These are phyloP conservation scores for Pelodiscus sinensis DNA, from an alignment of 2,113 vertebrate genomes.

Conservation along the genomic window DNA sequence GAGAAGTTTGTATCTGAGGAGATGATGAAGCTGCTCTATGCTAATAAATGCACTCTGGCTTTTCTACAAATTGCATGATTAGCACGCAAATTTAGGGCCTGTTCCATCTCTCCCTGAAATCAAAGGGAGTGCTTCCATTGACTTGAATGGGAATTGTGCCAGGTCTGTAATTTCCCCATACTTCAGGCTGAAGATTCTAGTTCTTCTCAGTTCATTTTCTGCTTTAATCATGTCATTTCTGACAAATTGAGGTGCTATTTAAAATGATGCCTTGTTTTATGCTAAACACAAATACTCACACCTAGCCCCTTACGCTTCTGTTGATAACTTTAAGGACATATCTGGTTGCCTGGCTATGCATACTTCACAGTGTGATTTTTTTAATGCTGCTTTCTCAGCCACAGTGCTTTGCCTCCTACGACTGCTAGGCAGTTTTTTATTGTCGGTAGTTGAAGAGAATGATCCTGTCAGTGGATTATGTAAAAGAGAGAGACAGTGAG, in stretches of 20 bases:
- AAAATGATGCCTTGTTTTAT: not conserved
- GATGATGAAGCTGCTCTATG: fast-evolving
- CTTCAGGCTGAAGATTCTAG: not conserved
- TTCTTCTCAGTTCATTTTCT: conserved; percentile 31
- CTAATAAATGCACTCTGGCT: fast-evolving
- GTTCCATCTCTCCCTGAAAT: not conserved
- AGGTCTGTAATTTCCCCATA: not conserved
- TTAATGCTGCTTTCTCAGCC: not conserved
- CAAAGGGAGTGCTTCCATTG: not conserved
- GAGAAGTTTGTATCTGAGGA: conserved; percentile 1
- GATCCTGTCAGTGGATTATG: conserved; percentile 61
- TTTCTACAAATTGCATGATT: not conserved
- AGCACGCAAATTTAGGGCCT: not conserved
- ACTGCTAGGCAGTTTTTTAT: conserved; percentile 64
- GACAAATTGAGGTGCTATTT: not conserved
- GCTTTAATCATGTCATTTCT: not conserved
- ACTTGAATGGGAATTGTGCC: not conserved
- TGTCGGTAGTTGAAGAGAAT: conserved; percentile 57
- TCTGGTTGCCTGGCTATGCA: not conserved
- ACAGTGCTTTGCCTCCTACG: conserved; percentile 56
- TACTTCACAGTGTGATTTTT: not conserved
- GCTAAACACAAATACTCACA: not conserved
- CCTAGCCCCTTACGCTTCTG: fast-evolving
- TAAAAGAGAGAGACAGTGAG: conserved; percentile 53
- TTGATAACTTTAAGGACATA: not conserved